Conservation (phyloP, 2,888 invertebrate genomes). For the Quadriops clusia region DNA sequence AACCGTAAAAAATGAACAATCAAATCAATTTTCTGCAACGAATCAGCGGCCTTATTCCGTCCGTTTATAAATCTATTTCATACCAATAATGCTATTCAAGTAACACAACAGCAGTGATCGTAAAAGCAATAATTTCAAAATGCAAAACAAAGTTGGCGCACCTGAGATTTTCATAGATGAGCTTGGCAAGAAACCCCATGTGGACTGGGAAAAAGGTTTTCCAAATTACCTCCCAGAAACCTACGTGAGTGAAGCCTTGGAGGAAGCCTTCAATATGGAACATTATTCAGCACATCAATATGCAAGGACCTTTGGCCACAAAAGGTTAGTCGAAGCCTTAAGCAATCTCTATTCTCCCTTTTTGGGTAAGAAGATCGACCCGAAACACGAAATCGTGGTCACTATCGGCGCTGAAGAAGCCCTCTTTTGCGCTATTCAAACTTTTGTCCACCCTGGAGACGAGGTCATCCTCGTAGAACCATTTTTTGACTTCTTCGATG, state of each 20-base stretch:
- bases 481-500: constrained; percentile 93
- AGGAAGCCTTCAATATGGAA: constrained; percentile 50
- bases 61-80: no score
- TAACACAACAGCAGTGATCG: no score
- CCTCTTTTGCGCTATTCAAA: constrained; percentile 67
- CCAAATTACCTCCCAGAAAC: constrained; percentile 82
- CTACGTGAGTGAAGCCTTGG: constrained; percentile 65
- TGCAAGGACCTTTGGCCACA: constrained; percentile 87
- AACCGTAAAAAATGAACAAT: no score
- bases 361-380: constrained; percentile 61
- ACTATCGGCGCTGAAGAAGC: constrained; percentile 92
- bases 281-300: constrained; percentile 80
- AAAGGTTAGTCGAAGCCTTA: constrained; percentile 71
- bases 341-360: constrained; percentile 74
- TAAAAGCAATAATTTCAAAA: no score
- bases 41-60: no score
- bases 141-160: no score
- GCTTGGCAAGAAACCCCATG: no score
- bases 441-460: constrained; percentile 75
- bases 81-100: no score
- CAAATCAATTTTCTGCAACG: no score
- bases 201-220: constrained; percentile 91
- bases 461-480: constrained; percentile 96
- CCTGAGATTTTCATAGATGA: no score
- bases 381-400: constrained; percentile 73